Conservation (phyloP, 2,797 vertebrate genomes). For the Lepilemur septentrionalis region DNA sequence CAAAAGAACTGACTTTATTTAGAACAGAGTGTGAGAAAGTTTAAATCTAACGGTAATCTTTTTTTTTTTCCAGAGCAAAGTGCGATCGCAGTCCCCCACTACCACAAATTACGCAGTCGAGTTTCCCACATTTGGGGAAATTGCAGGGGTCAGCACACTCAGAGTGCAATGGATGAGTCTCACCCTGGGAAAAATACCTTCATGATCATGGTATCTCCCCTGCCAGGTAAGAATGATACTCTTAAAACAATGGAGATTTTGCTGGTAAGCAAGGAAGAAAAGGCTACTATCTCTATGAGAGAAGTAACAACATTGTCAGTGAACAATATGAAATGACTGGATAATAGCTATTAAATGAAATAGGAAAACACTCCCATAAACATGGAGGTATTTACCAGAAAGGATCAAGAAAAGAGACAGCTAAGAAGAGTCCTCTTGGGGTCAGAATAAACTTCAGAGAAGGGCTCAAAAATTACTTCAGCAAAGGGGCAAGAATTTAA, state of each 20-base stretch:
- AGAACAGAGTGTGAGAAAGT: background rate
- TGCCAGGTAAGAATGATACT: too few relatives aligned
- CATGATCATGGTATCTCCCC: too few relatives aligned
- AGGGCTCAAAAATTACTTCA: background rate
- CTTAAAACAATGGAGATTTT: background rate
- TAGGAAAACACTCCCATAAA: background rate
- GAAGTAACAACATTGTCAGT: background rate
- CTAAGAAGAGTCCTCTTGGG: background rate
- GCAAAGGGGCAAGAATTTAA: background rate
- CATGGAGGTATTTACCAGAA: background rate
- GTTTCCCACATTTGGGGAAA: too few relatives aligned
- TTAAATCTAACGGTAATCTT: background rate
- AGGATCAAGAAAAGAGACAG: background rate
- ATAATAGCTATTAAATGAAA: background rate
- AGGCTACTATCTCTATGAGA: background rate
- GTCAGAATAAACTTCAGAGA: background rate
- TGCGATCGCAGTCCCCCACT: too few relatives aligned
- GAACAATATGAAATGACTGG: background rate
- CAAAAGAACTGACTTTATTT: background rate
- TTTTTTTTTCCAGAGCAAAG: too few relatives aligned
- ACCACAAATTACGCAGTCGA: too few relatives aligned
- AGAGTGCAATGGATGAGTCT: too few relatives aligned
- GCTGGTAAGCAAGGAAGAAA: background rate
- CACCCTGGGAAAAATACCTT: too few relatives aligned
- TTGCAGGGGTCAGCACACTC: too few relatives aligned